A percentile compares a stretch with the other conserved stretches of the same genome.
These are phyloP conservation scores for Clarias laeviceps DNA, from an alignment of 2,797 vertebrate genomes.

Conservation along the genomic window DNA sequence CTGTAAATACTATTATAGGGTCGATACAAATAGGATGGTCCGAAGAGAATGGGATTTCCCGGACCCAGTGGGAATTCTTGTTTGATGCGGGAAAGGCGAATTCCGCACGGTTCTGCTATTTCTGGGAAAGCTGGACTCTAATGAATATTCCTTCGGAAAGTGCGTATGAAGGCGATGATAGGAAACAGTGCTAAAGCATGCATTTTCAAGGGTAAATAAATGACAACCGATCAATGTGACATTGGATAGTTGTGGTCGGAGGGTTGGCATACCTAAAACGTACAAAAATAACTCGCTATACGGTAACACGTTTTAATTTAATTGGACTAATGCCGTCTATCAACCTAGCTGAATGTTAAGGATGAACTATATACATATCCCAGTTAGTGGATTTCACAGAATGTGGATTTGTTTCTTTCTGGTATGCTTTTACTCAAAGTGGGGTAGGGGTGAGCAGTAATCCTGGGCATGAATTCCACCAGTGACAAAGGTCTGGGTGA, in stretches of 20 bases:
- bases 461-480: conserved; percentile 74
- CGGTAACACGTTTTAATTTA: conserved; percentile 17
- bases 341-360: neutral
- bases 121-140: conserved; percentile 48
- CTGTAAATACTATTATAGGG: conserved; percentile 74
- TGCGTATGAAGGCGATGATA: conserved; percentile 13
- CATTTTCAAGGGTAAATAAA: conserved; percentile 43
- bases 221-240: conserved; percentile 50
- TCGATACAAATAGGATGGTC: conserved; percentile 77
- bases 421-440: conserved; percentile 48
- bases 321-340: neutral
- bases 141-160: conserved; percentile 45
- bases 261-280: conserved; percentile 20
- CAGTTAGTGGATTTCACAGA: conserved; percentile 19
- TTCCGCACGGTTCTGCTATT: conserved; percentile 48
- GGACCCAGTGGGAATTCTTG: conserved; percentile 63
- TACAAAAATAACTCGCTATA: conserved; percentile 21
- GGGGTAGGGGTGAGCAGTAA: conserved; percentile 48
- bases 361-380: neutral
- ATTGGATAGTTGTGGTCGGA: conserved; percentile 54
- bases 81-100: conserved; percentile 55
- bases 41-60: conserved; percentile 64
- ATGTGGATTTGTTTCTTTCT: conserved; percentile 61
- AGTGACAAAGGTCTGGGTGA: conserved; percentile 86
- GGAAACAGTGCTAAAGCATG: conserved; percentile 25